Evolutionary conservation across 2,888 invertebrate genomes (phyloP).

Genomic region (Eilema griseolum): DNA sequence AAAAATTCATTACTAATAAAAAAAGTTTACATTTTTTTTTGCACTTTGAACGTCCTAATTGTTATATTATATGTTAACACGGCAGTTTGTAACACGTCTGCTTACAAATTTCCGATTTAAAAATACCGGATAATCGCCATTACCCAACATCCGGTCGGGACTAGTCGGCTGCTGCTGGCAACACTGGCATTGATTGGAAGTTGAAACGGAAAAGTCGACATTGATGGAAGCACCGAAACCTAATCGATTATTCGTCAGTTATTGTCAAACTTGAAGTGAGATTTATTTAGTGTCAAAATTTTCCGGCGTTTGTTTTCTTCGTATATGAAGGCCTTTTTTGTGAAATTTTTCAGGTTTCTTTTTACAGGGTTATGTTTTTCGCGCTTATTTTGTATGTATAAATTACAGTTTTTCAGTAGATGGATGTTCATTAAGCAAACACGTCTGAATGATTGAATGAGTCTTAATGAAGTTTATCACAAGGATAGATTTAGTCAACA

Average conservation of each 20-base stretch:
- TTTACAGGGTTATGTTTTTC: no score
- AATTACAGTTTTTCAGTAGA: not conserved
- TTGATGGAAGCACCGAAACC: conserved; percentile 33
- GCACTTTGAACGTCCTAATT: conserved; percentile 8
- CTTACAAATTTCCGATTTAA: conserved; percentile 58
- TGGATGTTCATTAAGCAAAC: not conserved
- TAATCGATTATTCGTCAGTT: conserved; percentile 33
- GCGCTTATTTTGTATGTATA: not conserved
- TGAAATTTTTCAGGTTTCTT: conserved; percentile 1
- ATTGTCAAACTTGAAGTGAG: conserved; percentile 14
- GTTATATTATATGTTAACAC: not conserved
- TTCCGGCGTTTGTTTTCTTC: conserved; percentile 16
- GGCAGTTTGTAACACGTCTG: conserved; percentile 33
- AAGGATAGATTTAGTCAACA: no score
- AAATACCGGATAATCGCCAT: conserved; percentile 65
- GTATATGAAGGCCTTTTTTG: conserved; percentile 14
- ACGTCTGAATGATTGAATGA: not conserved
- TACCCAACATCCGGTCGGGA: conserved; percentile 59
- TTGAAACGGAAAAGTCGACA: conserved; percentile 37
- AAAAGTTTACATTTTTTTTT: conserved; percentile 8
- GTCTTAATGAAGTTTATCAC: not conserved
- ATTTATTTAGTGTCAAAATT: conserved; percentile 7
- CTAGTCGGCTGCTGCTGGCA: conserved; percentile 38
- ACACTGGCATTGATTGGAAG: conserved; percentile 39
- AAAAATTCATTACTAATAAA: not conserved